Evolutionary conservation across 37 sponge, comb jelly and placozoan genomes (phyloP).

Genomic region (Dysidea cf. avara): DNA sequence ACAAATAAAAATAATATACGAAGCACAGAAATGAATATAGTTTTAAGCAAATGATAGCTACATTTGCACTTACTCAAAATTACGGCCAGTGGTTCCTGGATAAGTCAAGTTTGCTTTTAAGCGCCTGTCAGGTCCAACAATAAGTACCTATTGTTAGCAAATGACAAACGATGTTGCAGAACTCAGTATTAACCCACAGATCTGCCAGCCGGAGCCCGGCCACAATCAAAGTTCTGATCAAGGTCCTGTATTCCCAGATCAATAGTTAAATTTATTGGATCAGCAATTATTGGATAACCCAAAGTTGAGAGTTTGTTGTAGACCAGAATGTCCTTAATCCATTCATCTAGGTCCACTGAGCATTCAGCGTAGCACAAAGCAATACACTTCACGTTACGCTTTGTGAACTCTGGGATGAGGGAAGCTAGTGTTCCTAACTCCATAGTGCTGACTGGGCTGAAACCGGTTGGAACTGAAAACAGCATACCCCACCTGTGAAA

Average conservation of each 20-base stretch:
- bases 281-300: slow-evolving; percentile 95
- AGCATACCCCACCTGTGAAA: slow-evolving; percentile 83
- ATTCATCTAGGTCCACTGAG: slow-evolving; percentile 66
- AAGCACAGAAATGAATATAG: no score
- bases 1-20: no score
- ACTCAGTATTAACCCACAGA: slow-evolving; percentile 83
- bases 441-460: slow-evolving; percentile 96
- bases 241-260: slow-evolving; percentile 94
- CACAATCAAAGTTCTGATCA: slow-evolving; percentile 94
- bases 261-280: slow-evolving; percentile 88
- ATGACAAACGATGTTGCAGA: no score
- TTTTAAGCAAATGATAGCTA: no score
- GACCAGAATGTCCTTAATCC: slow-evolving; percentile 88
- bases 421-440: slow-evolving; percentile 78
- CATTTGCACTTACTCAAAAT: slow-evolving; percentile 91
- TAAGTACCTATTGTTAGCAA: slow-evolving; percentile 73
- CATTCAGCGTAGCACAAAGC: slow-evolving; percentile 86
- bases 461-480: slow-evolving; percentile 96
- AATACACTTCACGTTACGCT: slow-evolving; percentile 87
- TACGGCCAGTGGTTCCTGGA: slow-evolving; percentile 96
- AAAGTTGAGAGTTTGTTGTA: slow-evolving; percentile 37
- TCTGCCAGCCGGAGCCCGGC: slow-evolving; percentile 90
- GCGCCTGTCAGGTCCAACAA: slow-evolving; percentile 94
- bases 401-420: slow-evolving; percentile 80
- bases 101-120: slow-evolving; percentile 94